Evolutionary conservation across 2,113 vertebrate species (phyloP).

Genomic region (Syngnathoides biaculeatus): DNA sequence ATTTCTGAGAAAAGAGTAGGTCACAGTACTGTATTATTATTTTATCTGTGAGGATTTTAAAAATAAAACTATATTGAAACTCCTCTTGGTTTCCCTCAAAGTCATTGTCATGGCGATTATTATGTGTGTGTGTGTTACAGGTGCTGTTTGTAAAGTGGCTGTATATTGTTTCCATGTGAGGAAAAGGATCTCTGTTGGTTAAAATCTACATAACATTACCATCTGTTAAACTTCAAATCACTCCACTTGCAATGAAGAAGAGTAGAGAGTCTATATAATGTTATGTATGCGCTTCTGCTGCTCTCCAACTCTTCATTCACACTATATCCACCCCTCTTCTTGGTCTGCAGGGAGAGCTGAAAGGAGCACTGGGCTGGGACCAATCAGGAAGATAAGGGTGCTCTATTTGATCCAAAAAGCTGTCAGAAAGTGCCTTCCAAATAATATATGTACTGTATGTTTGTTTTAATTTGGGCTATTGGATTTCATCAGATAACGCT

Average conservation of each 20-base stretch:
- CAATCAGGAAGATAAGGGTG: slow-evolving; percentile 8
- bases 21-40: slow-evolving; percentile 28
- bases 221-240: slow-evolving; percentile 70
- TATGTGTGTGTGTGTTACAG: slow-evolving; percentile 60
- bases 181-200: slow-evolving; percentile 41
- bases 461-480: background rate
- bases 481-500: background rate
- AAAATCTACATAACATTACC: slow-evolving; percentile 66
- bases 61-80: slow-evolving; percentile 37
- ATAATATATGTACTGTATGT: too few species aligned
- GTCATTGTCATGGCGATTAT: slow-evolving; percentile 40
- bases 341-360: slow-evolving; percentile 29
- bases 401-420: background rate
- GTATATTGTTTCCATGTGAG: slow-evolving; percentile 52
- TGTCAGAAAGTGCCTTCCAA: background rate
- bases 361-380: slow-evolving; percentile 34
- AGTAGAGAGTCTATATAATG: slow-evolving; percentile 41
- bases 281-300: slow-evolving; percentile 47
- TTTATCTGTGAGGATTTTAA: slow-evolving; percentile 43
- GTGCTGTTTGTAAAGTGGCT: slow-evolving; percentile 53
- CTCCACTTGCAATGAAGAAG: slow-evolving; percentile 26
- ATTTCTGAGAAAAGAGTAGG: slow-evolving; percentile 25
- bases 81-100: slow-evolving; percentile 37
- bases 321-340: slow-evolving; percentile 26
- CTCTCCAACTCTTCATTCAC: slow-evolving; percentile 46